Evolutionary conservation across 2,888 invertebrate genomes (phyloP).

Genomic region (Sarcophaga carnaria): DNA sequence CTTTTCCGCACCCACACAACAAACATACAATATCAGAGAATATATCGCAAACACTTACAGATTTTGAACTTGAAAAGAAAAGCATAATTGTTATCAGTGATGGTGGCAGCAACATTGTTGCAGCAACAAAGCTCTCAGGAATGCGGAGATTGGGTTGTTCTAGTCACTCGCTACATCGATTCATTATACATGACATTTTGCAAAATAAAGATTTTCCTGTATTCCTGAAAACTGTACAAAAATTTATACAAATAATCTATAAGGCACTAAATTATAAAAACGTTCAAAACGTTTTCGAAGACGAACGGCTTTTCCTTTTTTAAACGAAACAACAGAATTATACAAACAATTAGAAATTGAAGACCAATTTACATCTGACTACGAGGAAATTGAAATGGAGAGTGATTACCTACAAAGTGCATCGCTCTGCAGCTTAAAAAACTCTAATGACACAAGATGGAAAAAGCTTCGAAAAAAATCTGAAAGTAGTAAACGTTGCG

Average conservation of each 20-base stretch:
- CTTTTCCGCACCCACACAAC: too few relatives aligned
- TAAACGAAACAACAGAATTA: constrained; percentile 12
- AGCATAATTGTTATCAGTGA: too few relatives aligned
- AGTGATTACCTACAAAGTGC: background rate
- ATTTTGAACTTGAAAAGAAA: too few relatives aligned
- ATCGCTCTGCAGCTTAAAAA: background rate
- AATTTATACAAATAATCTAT: constrained; percentile 16
- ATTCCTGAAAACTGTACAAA: background rate
- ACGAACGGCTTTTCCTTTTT: background rate
- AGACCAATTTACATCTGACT: background rate
- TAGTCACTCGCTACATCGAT: background rate
- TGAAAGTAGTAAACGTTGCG: constrained; percentile 24
- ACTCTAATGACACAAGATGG: constrained; percentile 23
- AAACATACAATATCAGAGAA: too few relatives aligned
- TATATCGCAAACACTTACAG: too few relatives aligned
- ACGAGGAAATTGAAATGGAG: background rate
- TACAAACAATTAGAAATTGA: background rate
- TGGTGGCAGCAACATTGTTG: too few relatives aligned
- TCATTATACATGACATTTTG: constrained; percentile 17
- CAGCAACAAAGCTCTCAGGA: too few relatives aligned
- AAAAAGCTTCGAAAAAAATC: constrained; percentile 27
- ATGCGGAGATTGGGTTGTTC: background rate
- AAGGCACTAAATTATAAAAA: background rate
- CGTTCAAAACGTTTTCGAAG: constrained; percentile 8
- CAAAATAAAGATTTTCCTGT: constrained; percentile 3